These are phyloP conservation scores for Xiphias gladius DNA, from an alignment of 2,113 vertebrate genomes.

Conservation along the genomic window DNA sequence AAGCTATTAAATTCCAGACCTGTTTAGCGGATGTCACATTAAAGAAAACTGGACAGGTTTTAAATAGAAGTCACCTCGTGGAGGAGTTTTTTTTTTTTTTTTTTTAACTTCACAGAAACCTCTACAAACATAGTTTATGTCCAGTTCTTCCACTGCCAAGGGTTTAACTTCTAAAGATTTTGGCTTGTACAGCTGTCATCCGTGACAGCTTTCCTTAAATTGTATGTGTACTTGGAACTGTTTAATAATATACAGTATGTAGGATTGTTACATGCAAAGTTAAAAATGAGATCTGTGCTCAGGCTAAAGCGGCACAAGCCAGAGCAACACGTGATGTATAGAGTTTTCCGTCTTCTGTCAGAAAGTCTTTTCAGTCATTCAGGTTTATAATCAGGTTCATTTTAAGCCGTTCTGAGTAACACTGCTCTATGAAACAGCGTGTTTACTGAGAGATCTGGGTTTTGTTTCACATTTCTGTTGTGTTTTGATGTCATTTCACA, in stretches of 20 bases:
- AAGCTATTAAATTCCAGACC: constrained; percentile 15
- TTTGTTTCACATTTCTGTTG: constrained; percentile 39
- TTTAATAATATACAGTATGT: background rate
- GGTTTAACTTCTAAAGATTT: constrained; percentile 14
- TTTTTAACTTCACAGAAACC: background rate
- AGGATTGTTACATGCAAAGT: constrained; percentile 2
- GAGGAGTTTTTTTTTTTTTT: background rate
- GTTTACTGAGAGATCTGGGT: constrained; percentile 23
- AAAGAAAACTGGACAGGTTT: background rate
- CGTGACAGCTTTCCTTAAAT: background rate
- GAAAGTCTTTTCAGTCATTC: constrained; percentile 13
- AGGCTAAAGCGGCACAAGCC: background rate
- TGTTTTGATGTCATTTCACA: constrained; percentile 36
- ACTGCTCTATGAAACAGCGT: background rate
- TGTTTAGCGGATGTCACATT: background rate
- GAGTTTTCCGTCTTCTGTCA: background rate
- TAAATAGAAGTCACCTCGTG: background rate
- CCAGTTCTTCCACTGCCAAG: background rate
- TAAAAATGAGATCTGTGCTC: background rate
- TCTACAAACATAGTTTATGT: background rate
- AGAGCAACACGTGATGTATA: background rate
- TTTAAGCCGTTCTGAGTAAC: background rate
- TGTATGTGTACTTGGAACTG: background rate
- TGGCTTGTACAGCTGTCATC: background rate
- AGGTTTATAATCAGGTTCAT: constrained; percentile 13